Conservation (phyloP, 1,140 invertebrate species). For the Portunus trituberculatus region DNA sequence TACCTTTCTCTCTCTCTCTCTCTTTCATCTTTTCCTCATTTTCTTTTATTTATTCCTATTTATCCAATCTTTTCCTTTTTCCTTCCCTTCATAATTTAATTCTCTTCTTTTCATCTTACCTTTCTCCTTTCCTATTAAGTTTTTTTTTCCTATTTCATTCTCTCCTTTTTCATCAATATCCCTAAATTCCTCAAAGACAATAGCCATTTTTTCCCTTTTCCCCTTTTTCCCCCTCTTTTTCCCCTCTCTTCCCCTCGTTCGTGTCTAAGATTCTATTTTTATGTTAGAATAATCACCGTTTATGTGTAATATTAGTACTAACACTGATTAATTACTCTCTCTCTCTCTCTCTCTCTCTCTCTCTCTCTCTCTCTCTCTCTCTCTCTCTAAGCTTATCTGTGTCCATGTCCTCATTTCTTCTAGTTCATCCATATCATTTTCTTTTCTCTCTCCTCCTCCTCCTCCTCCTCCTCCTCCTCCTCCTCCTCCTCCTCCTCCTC, state of each 20-base stretch:
- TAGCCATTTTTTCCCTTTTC: not conserved
- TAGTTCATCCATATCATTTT: not conserved
- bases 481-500: not conserved
- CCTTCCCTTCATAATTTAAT: no score
- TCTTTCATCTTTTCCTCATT: no score
- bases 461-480: not conserved
- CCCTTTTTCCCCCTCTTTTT: not conserved
- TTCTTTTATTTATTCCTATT: no score
- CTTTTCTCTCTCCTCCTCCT: not conserved
- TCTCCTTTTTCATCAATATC: no score
- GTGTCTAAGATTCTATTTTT: not conserved
- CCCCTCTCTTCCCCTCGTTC: not conserved
- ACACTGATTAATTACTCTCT: constrained; percentile 23
- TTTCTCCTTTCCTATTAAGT: no score
- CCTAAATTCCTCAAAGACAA: no score
- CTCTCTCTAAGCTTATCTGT: not conserved
- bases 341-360: constrained; percentile 20
- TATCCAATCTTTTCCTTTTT: no score
- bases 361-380: not conserved
- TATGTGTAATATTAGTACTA: constrained; percentile 9
- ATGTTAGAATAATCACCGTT: not conserved
- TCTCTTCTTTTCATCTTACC: no score
- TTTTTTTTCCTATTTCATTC: no score
- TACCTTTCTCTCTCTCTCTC: no score
- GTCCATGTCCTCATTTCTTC: not conserved